Percentiles rank a stretch among this genome's conserved stretches.
These are phyloP conservation scores for Hyles euphorbiae DNA, from an alignment of 1,140 invertebrate genomes.

Conservation along the genomic window DNA sequence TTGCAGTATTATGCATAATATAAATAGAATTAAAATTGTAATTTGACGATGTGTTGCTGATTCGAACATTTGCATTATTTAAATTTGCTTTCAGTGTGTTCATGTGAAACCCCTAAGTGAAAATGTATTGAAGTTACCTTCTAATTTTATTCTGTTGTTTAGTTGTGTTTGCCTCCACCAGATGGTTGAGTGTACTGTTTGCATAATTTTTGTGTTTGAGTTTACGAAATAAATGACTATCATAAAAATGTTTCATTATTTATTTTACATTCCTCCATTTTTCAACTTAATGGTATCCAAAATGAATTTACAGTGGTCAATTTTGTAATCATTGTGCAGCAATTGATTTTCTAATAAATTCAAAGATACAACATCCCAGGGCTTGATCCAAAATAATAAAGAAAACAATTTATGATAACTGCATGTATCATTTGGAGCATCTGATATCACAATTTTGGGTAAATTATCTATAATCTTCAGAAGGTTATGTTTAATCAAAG, in stretches of 20 bases:
- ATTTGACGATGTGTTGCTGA: neutral
- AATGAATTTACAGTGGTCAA: constrained; percentile 54
- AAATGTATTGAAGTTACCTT: constrained; percentile 11
- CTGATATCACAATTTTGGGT: constrained; percentile 55
- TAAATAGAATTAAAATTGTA: neutral
- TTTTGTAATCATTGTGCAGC: constrained; percentile 47
- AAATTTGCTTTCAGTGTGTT: neutral
- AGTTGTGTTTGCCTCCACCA: constrained; percentile 9
- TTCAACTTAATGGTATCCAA: constrained; percentile 53
- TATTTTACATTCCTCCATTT: constrained; percentile 30
- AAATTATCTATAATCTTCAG: constrained; percentile 62
- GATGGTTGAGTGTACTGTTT: constrained; percentile 20
- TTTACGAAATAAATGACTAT: constrained; percentile 32
- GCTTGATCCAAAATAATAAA: constrained; percentile 64
- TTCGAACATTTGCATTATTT: neutral
- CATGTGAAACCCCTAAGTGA: neutral
- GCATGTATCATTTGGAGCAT: constrained; percentile 32
- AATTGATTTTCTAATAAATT: constrained; percentile 66
- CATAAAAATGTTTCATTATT: constrained; percentile 10
- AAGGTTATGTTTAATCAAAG: constrained; percentile 55
- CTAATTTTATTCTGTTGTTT: constrained; percentile 18
- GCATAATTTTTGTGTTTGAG: constrained; percentile 25
- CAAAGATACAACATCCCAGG: constrained; percentile 61
- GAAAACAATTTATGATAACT: constrained; percentile 61
- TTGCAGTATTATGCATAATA: constrained; percentile 9